Percentiles rank a stretch among this genome's conserved stretches.
Conservation (phyloP, 92 coral and sea anemone species). For the Phenganax subtilis region DNA sequence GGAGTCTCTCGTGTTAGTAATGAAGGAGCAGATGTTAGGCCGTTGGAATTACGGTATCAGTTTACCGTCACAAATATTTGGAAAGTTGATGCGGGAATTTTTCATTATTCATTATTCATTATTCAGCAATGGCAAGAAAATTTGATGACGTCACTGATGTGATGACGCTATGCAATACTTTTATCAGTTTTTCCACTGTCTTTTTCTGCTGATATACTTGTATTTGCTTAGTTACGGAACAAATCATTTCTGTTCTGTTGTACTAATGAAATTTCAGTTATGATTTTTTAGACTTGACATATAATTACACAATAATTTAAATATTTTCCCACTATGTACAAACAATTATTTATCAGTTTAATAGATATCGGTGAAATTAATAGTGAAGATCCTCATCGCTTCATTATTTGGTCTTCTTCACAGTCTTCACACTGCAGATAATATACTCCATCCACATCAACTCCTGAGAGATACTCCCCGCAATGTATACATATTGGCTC, state of each 20-base stretch:
- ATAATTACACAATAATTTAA: not conserved
- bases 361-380: not conserved
- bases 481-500: slow-evolving; percentile 25
- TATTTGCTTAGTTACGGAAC: not conserved
- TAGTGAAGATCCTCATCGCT: not conserved
- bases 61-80: slow-evolving; percentile 5
- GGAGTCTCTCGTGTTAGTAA: too few species aligned
- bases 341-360: not conserved
- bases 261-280: not conserved
- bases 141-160: not conserved
- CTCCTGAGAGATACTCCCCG: slow-evolving; percentile 21
- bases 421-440: slow-evolving; percentile 23
- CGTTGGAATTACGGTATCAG: slow-evolving; percentile 2
- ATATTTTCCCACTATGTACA: not conserved
- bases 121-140: not conserved
- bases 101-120: slow-evolving; percentile 16
- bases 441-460: not conserved
- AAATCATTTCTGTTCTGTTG: not conserved
- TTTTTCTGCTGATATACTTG: too few species aligned
- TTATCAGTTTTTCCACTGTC: not conserved
- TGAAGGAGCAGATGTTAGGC: not conserved
- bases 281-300: not conserved
- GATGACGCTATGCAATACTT: not conserved
- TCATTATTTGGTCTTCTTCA: slow-evolving; percentile 9
- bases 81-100: slow-evolving; percentile 3